Evolutionary conservation across 2,888 invertebrate genomes (phyloP).

Genomic region (Axea sp.): DNA sequence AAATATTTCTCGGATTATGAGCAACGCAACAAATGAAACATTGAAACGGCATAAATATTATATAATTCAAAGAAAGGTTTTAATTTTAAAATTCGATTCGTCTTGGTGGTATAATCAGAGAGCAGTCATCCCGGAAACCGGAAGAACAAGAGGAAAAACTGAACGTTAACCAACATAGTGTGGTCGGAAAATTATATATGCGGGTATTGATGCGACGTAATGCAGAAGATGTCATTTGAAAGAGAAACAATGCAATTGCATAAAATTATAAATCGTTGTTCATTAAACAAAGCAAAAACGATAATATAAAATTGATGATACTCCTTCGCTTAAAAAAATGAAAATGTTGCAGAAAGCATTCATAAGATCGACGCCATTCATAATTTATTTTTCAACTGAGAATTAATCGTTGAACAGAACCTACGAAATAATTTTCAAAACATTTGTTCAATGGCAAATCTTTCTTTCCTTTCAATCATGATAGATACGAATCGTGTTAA

Average conservation of each 20-base stretch:
- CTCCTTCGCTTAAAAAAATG: not conserved
- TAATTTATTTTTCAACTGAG: slow-evolving; percentile 47
- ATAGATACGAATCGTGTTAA: no score
- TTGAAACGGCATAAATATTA: slow-evolving; percentile 23
- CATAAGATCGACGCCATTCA: slow-evolving; percentile 10
- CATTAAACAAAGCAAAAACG: not conserved
- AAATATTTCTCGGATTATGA: slow-evolving; percentile 7
- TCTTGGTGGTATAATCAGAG: slow-evolving; percentile 43
- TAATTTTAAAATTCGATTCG: slow-evolving; percentile 43
- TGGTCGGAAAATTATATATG: slow-evolving; percentile 50
- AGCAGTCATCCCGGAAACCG: slow-evolving; percentile 59
- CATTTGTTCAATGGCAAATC: slow-evolving; percentile 36
- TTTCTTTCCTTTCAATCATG: slow-evolving; percentile 36
- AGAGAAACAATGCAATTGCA: slow-evolving; percentile 41
- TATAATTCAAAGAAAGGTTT: slow-evolving; percentile 31
- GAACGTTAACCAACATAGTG: slow-evolving; percentile 38
- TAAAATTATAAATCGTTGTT: slow-evolving; percentile 30
- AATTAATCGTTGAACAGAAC: slow-evolving; percentile 36
- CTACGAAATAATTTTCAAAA: slow-evolving; percentile 36
- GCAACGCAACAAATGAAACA: slow-evolving; percentile 14
- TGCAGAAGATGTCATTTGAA: slow-evolving; percentile 22
- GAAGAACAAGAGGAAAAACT: slow-evolving; percentile 40
- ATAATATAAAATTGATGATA: slow-evolving; percentile 11
- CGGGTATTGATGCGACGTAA: slow-evolving; percentile 54
- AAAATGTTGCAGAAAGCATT: slow-evolving; percentile 18